Conservation (phyloP, 2,888 invertebrate species). For the Metallyticus violacea region DNA sequence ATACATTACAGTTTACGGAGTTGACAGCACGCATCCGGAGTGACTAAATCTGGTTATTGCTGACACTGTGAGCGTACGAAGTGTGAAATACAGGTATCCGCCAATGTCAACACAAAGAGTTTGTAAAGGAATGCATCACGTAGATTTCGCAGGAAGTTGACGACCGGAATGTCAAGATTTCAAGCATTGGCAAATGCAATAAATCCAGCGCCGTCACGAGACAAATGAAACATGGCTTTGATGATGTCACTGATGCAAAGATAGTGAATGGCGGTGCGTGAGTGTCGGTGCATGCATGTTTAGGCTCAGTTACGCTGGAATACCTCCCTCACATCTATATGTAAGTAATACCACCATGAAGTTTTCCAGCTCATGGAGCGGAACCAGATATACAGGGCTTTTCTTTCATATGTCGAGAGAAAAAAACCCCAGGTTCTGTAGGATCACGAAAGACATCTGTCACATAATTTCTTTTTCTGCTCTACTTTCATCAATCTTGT, state of each 20-base stretch:
- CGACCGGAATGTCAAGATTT: not conserved
- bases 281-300: not conserved
- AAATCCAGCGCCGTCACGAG: too few relatives aligned
- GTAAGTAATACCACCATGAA: not conserved
- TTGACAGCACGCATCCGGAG: not conserved
- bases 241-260: not conserved
- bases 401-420: too few relatives aligned
- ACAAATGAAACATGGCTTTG: too few relatives aligned
- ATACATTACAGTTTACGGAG: not conserved
- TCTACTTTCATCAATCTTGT: too few relatives aligned
- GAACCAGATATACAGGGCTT: not conserved
- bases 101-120: not conserved
- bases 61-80: not conserved
- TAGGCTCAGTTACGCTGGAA: not conserved
- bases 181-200: not conserved
- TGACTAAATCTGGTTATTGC: not conserved
- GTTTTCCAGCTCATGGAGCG: too few relatives aligned
- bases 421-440: too few relatives aligned
- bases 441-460: too few relatives aligned
- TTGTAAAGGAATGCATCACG: not conserved
- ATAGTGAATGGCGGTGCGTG: not conserved
- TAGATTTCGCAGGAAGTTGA: not conserved
- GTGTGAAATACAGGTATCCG: not conserved
- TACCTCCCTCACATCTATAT: not conserved
- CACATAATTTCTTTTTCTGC: too few relatives aligned